Evolutionary conservation across 2,888 invertebrate genomes (phyloP).

Genomic region (Microdon myrmicae): DNA sequence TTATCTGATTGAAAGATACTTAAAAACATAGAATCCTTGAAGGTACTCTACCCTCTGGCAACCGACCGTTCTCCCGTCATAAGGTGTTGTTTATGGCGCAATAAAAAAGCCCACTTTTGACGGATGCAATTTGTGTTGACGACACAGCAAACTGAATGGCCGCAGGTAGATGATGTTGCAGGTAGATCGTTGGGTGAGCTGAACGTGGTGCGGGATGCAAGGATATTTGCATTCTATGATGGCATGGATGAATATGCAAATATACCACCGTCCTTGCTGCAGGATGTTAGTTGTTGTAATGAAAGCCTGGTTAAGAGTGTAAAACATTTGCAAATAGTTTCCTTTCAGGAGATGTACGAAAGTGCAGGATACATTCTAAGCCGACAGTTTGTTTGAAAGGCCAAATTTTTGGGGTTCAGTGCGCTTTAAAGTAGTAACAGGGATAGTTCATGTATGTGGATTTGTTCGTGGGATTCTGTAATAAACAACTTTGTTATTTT

Average conservation of each 20-base stretch:
- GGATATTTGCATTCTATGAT: constrained; percentile 28
- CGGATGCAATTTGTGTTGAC: constrained; percentile 50
- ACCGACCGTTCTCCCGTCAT: constrained; percentile 27
- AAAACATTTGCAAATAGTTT: too few species aligned
- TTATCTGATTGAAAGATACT: constrained; percentile 23
- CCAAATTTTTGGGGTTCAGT: too few species aligned
- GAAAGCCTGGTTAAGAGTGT: too few species aligned
- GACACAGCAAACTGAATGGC: too few species aligned
- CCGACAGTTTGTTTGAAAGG: too few species aligned
- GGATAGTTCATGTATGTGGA: too few species aligned
- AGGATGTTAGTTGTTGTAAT: not conserved
- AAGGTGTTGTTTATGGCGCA: constrained; percentile 45
- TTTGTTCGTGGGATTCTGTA: too few species aligned
- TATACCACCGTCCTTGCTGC: constrained; percentile 2
- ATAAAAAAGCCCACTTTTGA: constrained; percentile 48
- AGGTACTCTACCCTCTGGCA: constrained; percentile 1
- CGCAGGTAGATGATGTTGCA: constrained; percentile 1
- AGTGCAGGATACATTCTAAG: too few species aligned
- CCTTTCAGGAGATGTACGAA: too few species aligned
- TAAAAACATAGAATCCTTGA: constrained; percentile 34
- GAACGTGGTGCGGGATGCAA: constrained; percentile 16
- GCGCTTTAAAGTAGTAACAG: too few species aligned
- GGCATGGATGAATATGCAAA: constrained; percentile 5
- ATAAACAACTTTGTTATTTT: too few species aligned
- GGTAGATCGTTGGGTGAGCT: not conserved